Base-by-base conservation (phyloP, 2,888 invertebrate genomes). In the Hydrotaea cyrtoneurina region DNA sequence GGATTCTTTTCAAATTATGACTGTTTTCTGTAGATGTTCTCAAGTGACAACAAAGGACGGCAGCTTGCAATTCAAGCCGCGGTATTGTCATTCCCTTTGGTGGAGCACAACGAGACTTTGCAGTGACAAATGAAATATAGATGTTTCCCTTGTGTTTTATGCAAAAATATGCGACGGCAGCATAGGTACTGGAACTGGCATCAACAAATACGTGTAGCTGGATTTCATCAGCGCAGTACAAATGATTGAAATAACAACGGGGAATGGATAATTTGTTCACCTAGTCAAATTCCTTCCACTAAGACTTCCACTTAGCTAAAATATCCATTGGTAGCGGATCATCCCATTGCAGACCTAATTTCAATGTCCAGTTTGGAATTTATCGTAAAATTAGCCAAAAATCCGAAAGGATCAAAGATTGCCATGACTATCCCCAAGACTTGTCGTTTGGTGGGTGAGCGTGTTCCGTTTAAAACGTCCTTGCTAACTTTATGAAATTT, bases 381-480 rank as follows among this genome's bases (percentile, higher is more conserved):
- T 21, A 86, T 76, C 0, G 87, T 83, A 21, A 87, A 87, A 0
- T 89, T 87, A 0, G 86, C 74, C 0, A 89, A 74, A 0, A 89
- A 66, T 2, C 88, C 89, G 0, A 89, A 78, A 0, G 88, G 89
- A 59, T 89, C 88, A 76, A 86, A 90, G 8, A 89, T 59, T 0
- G 88, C 87, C 88, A 89, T 89, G 5, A 88, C 81, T 0, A 88
- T 73, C 0, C 87, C 59, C 8, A 88, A 73, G n/a, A 87, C 23
- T 36, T 88, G 85, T 5, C 87, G 76, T 43, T 88, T 89, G 0
- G 87, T 89, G 2, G 87, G 87, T 8, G 83, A 71, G 3, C 83
- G 66, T 23, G n/a, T 55, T 0, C 85, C 85, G 0, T 50, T 72
- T 19, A 86, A 53, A 15, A 88, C 82, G 5, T 85, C 82, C 4